Percentiles rank a stretch among this genome's conserved stretches.
Conservation (phyloP, 2,113 vertebrate species). For the Coryphaenoides rupestris region DNA sequence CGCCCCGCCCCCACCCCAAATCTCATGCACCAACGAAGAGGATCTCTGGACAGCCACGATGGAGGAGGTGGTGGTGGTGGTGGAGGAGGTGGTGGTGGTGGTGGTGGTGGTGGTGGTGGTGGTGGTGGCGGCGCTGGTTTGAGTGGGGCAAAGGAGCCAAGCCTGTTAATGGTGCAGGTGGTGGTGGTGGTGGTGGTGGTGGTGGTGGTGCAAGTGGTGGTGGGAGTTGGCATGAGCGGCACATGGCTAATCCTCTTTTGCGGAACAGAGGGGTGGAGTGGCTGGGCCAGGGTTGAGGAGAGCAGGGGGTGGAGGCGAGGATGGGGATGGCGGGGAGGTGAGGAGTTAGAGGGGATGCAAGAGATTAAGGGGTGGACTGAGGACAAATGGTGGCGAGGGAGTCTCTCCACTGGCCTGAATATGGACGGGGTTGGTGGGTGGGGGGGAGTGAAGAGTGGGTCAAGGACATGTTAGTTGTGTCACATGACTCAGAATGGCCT, state of each 20-base stretch:
- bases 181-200: conserved; percentile 35
- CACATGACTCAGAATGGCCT: too few species aligned
- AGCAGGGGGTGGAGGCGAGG: conserved; percentile 5
- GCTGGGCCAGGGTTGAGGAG: conserved; percentile 38
- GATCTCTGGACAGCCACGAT: neutral
- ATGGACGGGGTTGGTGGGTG: conserved; percentile 18
- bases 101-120: too few species aligned
- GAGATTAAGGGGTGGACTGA: neutral
- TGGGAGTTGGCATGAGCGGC: conserved; percentile 21
- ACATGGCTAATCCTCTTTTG: conserved; percentile 54
- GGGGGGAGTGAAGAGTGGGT: neutral
- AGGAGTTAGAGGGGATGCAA: neutral
- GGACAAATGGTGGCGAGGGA: neutral
- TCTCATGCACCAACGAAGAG: neutral
- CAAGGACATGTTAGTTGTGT: too few species aligned
- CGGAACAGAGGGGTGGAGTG: conserved; percentile 41
- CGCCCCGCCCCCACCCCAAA: conserved; percentile 43
- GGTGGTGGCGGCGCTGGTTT: too few species aligned
- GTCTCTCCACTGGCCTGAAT: neutral
- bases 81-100: too few species aligned
- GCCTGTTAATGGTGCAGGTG: conserved; percentile 15
- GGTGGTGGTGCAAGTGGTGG: conserved; percentile 12
- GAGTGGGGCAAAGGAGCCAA: neutral
- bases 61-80: too few species aligned
- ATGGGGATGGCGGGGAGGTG: neutral